Conservation (phyloP, 2,113 vertebrate genomes). For the Chauna torquata region DNA sequence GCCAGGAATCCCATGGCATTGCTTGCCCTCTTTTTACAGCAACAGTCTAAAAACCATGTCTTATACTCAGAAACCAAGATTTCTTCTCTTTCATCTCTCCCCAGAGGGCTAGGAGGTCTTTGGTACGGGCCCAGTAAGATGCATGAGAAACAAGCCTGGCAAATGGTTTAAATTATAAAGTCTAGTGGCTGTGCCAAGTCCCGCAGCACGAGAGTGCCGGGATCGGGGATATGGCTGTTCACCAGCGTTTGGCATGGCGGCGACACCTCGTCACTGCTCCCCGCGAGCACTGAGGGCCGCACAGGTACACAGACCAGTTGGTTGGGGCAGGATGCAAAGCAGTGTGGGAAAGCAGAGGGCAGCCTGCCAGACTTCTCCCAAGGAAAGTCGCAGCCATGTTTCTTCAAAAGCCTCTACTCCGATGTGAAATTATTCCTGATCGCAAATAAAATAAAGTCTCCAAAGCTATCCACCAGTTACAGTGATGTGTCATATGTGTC, state of each 20-base stretch:
- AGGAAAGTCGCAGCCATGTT: neutral
- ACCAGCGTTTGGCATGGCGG: constrained; percentile 18
- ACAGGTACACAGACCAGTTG: constrained; percentile 40
- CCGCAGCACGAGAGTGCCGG: neutral
- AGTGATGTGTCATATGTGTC: neutral
- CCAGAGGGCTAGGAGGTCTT: neutral
- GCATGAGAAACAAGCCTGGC: constrained; percentile 10
- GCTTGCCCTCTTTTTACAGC: neutral
- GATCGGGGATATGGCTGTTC: constrained; percentile 14
- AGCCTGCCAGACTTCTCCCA: constrained; percentile 2
- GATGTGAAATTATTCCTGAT: neutral
- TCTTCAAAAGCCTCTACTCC: neutral
- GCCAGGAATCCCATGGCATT: neutral
- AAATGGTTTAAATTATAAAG: constrained; percentile 31
- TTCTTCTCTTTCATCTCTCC: neutral
- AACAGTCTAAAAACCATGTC: neutral
- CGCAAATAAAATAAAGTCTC: neutral
- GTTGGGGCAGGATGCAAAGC: constrained; percentile 12
- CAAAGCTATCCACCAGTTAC: neutral
- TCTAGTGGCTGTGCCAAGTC: constrained; percentile 35
- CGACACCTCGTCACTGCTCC: constrained; percentile 13
- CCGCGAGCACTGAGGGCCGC: constrained; percentile 8
- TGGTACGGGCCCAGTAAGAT: neutral
- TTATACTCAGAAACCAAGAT: neutral
- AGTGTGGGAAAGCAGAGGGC: constrained; percentile 11